phyloP scores from a whole-genome alignment of 2,888 invertebrate genomes.

The Antitype chi region DNA sequence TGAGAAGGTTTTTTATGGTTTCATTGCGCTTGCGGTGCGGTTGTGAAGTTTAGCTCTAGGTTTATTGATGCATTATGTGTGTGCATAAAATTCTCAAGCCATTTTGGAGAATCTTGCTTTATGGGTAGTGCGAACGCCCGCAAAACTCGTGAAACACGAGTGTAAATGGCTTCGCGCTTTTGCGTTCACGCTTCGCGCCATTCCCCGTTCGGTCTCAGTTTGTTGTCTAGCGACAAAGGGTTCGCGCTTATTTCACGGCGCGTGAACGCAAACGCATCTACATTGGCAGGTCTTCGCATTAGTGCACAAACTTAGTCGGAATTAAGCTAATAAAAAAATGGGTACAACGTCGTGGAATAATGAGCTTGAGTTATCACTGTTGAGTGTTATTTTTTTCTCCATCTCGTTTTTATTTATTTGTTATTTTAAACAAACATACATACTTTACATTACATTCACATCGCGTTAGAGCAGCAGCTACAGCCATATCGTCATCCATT shows the following conservation, averaged over 20 bases:
- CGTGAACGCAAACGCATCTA: not conserved
- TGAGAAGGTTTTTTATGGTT: conserved; percentile 21
- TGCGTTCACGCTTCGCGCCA: not conserved
- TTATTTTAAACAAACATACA: too few relatives aligned
- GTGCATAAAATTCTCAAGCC: not conserved
- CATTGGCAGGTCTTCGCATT: not conserved
- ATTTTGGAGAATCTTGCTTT: not conserved
- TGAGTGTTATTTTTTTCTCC: too few relatives aligned
- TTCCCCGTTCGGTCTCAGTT: not conserved
- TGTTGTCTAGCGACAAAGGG: not conserved
- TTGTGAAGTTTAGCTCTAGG: conserved; percentile 4
- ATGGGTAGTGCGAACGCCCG: not conserved
- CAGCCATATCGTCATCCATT: too few relatives aligned
- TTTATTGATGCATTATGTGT: conserved; percentile 8
- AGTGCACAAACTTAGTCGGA: not conserved
- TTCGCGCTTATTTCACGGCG: not conserved
- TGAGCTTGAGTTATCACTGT: too few relatives aligned
- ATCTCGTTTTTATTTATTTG: too few relatives aligned
- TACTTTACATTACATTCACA: too few relatives aligned
- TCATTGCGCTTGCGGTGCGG: conserved; percentile 8
- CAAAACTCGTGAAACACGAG: not conserved
- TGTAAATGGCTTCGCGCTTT: not conserved
- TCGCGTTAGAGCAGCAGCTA: too few relatives aligned
- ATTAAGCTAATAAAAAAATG: too few relatives aligned
- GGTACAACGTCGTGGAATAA: too few relatives aligned